Conservation (phyloP, 1,140 invertebrate genomes). For the Leptinotarsa undecemlineata region DNA sequence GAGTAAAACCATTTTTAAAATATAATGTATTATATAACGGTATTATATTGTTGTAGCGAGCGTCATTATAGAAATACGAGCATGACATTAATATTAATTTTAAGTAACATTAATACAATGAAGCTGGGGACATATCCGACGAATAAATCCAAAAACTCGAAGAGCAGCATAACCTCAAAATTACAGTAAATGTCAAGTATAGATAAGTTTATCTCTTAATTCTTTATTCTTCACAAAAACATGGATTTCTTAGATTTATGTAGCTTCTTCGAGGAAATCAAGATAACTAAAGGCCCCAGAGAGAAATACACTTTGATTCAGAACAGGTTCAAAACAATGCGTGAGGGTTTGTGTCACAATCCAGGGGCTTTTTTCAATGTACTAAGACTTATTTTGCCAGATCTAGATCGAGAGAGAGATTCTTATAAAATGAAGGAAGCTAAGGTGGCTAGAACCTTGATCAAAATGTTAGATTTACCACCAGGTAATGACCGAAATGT, state of each 20-base stretch:
- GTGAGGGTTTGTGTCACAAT: constrained; percentile 24
- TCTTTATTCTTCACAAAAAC: constrained; percentile 1
- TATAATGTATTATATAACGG: too few relatives aligned
- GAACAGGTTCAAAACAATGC: constrained; percentile 37
- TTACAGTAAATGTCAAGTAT: too few relatives aligned
- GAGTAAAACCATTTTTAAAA: too few relatives aligned
- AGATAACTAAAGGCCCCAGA: constrained; percentile 17
- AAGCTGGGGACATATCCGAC: too few relatives aligned
- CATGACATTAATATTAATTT: too few relatives aligned
- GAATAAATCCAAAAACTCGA: too few relatives aligned
- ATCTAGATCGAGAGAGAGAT: constrained; percentile 66
- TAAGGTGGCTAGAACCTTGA: constrained; percentile 68
- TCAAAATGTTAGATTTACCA: constrained; percentile 69
- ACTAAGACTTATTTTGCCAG: constrained; percentile 73
- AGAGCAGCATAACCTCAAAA: neutral
- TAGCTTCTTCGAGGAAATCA: constrained; percentile 38
- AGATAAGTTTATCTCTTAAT: neutral
- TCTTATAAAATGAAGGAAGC: constrained; percentile 70
- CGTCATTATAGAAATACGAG: too few relatives aligned
- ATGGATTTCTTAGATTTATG: constrained; percentile 46
- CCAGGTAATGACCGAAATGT: constrained; percentile 68
- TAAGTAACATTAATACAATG: too few relatives aligned
- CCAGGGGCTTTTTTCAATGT: constrained; percentile 64
- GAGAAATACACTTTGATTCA: constrained; percentile 38
- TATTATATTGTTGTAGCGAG: too few relatives aligned